Base-by-base conservation (phyloP, 2,888 invertebrate genomes). In the Hirtodrosophila duncani region DNA sequence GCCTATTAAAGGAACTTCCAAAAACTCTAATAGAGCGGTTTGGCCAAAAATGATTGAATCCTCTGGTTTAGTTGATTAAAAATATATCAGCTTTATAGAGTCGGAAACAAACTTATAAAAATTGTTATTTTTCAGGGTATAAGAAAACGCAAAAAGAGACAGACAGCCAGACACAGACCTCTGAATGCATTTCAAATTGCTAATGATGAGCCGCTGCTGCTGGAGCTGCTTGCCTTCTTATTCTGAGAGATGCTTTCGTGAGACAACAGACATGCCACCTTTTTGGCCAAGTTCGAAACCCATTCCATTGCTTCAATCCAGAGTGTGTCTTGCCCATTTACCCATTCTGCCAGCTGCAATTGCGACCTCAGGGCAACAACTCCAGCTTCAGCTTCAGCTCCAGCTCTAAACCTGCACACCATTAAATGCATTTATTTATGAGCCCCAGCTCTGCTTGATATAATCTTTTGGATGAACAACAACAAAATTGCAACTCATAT, bases 401-500 rank as follows among this genome's bases (percentile, higher is more conserved):
- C 24, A 10, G 13, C 24, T n/a, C n/a, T 31, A 39, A 26, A 21
- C 31, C 70, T 58, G 38, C 56, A 43, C 52, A 63, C 56, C 82
- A 78, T 74, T 81, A 80, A 82, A 82, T 75, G 66, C 81, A 75
- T 82, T 75, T 75, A 75, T 82, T 75, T 75, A 81, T 75, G 82
- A 75, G 81, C 56, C 38, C 59, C 44, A 42, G 11, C 30, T n/a
- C n/a, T n/a, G 51, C 30, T 41, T 41, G 82, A 81, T 82, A 78
- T 58, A 50, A 72, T 81, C 72, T 79, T 45, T 43, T 63, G 38
- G 58, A n/a, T n/a, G n/a, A n/a, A n/a, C n/a, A n/a, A n/a, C n/a
- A n/a, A n/a, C 51, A 38, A 74, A 71, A 74, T 65, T 81, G 70
- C 55, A 53, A 50, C 68, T 75, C 80, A 81, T 72, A 72, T 72